phyloP scores from a whole-genome alignment of 2,888 invertebrate species.

The Hirtodrosophila alboralis region DNA sequence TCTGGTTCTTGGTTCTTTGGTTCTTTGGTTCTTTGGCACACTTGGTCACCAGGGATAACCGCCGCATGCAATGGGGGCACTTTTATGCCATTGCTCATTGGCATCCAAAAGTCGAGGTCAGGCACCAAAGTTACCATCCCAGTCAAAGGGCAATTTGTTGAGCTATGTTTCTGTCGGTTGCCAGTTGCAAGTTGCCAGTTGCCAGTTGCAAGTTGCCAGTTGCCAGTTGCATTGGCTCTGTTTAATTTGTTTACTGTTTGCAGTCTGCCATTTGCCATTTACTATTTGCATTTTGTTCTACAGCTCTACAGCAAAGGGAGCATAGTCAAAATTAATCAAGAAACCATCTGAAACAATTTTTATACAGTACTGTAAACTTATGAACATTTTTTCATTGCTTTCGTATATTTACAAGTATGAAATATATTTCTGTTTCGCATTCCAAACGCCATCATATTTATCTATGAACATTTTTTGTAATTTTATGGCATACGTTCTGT shows the following conservation, averaged over 20 bases:
- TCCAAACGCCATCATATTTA: too few relatives aligned
- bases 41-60: conserved; percentile 70
- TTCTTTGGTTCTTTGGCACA: conserved; percentile 23
- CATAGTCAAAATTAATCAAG: conserved; percentile 19
- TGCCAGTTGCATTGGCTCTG: not conserved
- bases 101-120: conserved; percentile 54
- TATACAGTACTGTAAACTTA: conserved; percentile 18
- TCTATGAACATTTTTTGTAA: too few relatives aligned
- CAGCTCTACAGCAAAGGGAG: conserved; percentile 20
- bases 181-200: conserved; percentile 39
- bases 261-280: conserved; percentile 3
- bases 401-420: too few relatives aligned
- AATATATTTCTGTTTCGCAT: too few relatives aligned
- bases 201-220: conserved; percentile 28
- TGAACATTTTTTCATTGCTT: conserved; percentile 3
- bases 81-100: conserved; percentile 32
- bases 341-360: too few relatives aligned
- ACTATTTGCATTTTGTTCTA: conserved; percentile 6
- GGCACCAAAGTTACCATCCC: conserved; percentile 65
- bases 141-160: conserved; percentile 77
- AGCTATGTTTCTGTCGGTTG: conserved; percentile 48
- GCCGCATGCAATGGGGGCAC: conserved; percentile 56
- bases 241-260: not conserved
- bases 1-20: conserved; percentile 31
- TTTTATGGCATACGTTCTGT: too few relatives aligned